Evolutionary conservation across 2,797 vertebrate genomes (phyloP).

Genomic region (Myiothlypis chrysogaster): DNA sequence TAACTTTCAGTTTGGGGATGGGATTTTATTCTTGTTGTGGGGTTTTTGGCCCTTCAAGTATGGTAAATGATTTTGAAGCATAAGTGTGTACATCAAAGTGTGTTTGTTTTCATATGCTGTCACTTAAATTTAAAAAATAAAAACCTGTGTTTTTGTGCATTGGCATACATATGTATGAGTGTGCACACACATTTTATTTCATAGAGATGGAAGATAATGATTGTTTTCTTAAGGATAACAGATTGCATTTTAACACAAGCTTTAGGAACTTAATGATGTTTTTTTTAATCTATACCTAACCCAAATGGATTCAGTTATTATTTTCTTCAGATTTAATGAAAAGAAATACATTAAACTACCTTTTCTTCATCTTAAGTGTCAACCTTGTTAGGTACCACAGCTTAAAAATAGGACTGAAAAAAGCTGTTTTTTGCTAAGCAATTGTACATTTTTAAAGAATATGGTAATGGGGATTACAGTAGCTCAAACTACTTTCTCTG

Average conservation of each 20-base stretch:
- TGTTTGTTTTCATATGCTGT: neutral
- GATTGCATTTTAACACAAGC: neutral
- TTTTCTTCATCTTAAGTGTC: neutral
- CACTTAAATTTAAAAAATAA: neutral
- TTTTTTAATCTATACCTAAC: neutral
- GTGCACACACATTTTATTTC: neutral
- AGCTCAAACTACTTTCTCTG: neutral
- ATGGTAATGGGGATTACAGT: neutral
- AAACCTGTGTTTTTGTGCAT: neutral
- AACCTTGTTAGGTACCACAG: neutral
- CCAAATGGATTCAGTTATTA: neutral
- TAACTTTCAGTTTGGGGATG: neutral
- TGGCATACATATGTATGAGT: neutral
- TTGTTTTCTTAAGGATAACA: neutral
- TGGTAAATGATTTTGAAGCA: neutral
- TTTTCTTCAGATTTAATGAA: neutral
- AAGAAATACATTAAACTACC: neutral
- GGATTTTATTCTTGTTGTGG: neutral
- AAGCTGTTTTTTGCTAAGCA: neutral
- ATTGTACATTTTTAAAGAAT: neutral
- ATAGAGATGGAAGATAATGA: neutral
- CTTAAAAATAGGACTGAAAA: neutral
- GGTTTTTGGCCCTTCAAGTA: neutral
- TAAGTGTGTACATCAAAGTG: neutral
- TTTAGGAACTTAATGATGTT: neutral